Evolutionary conservation across 2,888 invertebrate species (phyloP).

Genomic region (Stenchaetothrips biformis): DNA sequence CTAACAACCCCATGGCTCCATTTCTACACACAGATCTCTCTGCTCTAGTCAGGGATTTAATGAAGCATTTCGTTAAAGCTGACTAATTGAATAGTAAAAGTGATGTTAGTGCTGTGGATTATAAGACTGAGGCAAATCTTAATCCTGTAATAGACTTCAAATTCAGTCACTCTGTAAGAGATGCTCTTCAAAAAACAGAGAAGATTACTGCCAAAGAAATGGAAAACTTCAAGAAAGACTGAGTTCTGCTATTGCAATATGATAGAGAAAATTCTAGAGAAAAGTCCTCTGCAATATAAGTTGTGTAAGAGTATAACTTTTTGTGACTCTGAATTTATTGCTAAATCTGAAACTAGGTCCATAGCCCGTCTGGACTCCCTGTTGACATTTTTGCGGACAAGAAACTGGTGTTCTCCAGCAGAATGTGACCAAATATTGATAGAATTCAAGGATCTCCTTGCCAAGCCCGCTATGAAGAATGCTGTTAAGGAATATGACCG

Average conservation of each 20-base stretch:
- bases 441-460: not conserved
- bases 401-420: not conserved
- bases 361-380: not conserved
- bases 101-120: not conserved
- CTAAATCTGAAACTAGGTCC: not conserved
- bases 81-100: not conserved
- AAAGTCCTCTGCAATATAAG: no score
- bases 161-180: not conserved
- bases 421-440: not conserved
- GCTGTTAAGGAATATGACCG: not conserved
- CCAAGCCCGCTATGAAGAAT: not conserved
- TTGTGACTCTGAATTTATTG: not conserved
- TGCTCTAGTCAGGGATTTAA: not conserved
- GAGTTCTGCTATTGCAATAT: no score
- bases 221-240: not conserved
- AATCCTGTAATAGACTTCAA: not conserved
- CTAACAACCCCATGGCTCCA: not conserved
- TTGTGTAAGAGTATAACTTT: not conserved
- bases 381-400: not conserved
- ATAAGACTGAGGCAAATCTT: no score
- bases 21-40: not conserved
- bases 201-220: not conserved
- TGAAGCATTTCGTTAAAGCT: not conserved
- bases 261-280: no score
- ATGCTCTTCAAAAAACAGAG: not conserved